These are phyloP conservation scores for Dynastes hyllus DNA, from an alignment of 2,888 invertebrate genomes.

Conservation along the genomic window DNA sequence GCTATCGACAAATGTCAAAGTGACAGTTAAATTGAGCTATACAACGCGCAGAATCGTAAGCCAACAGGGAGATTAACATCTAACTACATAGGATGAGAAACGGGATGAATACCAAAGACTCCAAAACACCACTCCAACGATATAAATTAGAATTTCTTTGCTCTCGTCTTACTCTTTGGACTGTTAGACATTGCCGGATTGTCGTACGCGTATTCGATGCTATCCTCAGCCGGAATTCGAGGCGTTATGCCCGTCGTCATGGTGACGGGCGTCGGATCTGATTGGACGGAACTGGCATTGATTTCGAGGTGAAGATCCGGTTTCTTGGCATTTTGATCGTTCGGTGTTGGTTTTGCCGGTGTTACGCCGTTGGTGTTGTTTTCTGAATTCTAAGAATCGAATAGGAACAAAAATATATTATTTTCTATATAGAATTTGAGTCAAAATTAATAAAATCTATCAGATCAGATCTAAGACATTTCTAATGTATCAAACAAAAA, in stretches of 20 bases:
- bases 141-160: constrained; percentile 40
- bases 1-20: too few relatives aligned
- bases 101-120: constrained; percentile 7
- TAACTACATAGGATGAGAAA: background rate
- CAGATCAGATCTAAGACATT: too few relatives aligned
- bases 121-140: constrained; percentile 24
- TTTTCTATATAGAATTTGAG: background rate
- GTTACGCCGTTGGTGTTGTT: constrained; percentile 55
- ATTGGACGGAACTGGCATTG: constrained; percentile 58
- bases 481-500: too few relatives aligned
- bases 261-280: constrained; percentile 72
- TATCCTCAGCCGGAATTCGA: constrained; percentile 85
- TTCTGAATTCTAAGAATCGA: constrained; percentile 56
- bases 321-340: constrained; percentile 50
- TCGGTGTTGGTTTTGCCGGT: constrained; percentile 48
- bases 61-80: too few relatives aligned
- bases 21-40: too few relatives aligned
- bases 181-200: constrained; percentile 84
- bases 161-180: constrained; percentile 64
- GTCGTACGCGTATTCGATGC: constrained; percentile 86
- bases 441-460: too few relatives aligned
- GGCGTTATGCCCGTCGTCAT: constrained; percentile 81
- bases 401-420: constrained; percentile 18
- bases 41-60: too few relatives aligned
- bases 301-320: constrained; percentile 59